phyloP scores from a whole-genome alignment of 2,888 invertebrate species.

The Saturnia pavonia region DNA sequence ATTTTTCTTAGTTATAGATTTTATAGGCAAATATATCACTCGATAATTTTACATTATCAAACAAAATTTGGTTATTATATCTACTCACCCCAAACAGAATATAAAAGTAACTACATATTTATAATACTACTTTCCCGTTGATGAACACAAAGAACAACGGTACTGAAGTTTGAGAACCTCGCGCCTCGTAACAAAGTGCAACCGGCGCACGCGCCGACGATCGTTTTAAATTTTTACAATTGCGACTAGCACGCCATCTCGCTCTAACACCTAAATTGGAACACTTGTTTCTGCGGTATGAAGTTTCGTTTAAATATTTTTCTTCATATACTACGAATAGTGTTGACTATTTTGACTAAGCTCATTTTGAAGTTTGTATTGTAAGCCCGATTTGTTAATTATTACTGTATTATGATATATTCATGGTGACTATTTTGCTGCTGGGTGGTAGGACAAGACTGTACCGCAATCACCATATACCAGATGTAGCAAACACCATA shows the following conservation, averaged over 20 bases:
- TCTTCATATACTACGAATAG: neutral
- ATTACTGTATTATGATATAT: too few species aligned
- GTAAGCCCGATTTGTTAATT: neutral
- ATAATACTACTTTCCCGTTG: neutral
- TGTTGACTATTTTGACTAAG: too few species aligned
- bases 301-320: neutral
- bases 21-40: too few species aligned
- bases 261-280: constrained; percentile 8
- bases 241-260: constrained; percentile 3
- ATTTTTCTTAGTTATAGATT: too few species aligned
- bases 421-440: too few species aligned
- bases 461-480: too few species aligned
- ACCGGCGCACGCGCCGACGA: constrained; percentile 54
- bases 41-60: too few species aligned
- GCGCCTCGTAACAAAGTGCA: constrained; percentile 44
- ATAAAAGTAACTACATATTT: neutral
- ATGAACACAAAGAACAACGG: neutral
- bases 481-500: too few species aligned
- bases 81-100: too few species aligned
- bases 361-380: too few species aligned
- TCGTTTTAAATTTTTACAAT: constrained; percentile 10
- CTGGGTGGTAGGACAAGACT: too few species aligned
- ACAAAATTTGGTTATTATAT: too few species aligned
- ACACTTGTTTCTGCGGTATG: constrained; percentile 1
- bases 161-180: constrained; percentile 49